These are phyloP conservation scores for Synodontis membranacea DNA, from an alignment of 2,113 vertebrate genomes.

Conservation along the genomic window DNA sequence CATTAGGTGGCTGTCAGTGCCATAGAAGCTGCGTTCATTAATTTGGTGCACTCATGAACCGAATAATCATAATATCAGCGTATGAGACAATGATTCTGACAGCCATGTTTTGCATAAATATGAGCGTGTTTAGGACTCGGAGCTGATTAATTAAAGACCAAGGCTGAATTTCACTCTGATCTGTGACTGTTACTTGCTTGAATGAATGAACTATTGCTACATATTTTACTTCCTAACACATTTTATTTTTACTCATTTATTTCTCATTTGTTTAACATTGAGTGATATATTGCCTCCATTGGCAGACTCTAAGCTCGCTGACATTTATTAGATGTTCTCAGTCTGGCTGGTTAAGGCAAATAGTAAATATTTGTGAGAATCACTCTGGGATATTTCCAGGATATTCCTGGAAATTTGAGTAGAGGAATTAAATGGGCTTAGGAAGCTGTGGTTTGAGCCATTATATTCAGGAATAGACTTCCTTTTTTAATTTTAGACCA, in stretches of 20 bases:
- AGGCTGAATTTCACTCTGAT: slow-evolving; percentile 10
- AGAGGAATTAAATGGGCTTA: not conserved
- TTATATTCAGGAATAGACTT: not conserved
- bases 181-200: not conserved
- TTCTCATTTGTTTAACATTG: not conserved
- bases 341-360: slow-evolving; percentile 5
- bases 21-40: slow-evolving; percentile 46
- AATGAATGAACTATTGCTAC: not conserved
- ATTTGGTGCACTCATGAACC: slow-evolving; percentile 34
- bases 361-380: slow-evolving; percentile 16
- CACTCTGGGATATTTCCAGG: not conserved
- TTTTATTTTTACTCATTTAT: not conserved
- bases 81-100: slow-evolving; percentile 38
- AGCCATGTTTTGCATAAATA: slow-evolving; percentile 54
- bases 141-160: slow-evolving; percentile 45
- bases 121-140: slow-evolving; percentile 19
- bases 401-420: not conserved
- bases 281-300: not conserved
- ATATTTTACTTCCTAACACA: not conserved
- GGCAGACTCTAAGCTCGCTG: not conserved
- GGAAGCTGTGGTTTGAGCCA: not conserved
- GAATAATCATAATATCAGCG: slow-evolving; percentile 48
- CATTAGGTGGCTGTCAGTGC: slow-evolving; percentile 49
- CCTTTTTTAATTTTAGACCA: not conserved
- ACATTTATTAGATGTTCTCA: slow-evolving; percentile 27